Percentiles rank a stretch among this genome's conserved stretches.
These are phyloP conservation scores for Barnardius zonarius DNA, from an alignment of 2,113 vertebrate genomes.

Conservation along the genomic window DNA sequence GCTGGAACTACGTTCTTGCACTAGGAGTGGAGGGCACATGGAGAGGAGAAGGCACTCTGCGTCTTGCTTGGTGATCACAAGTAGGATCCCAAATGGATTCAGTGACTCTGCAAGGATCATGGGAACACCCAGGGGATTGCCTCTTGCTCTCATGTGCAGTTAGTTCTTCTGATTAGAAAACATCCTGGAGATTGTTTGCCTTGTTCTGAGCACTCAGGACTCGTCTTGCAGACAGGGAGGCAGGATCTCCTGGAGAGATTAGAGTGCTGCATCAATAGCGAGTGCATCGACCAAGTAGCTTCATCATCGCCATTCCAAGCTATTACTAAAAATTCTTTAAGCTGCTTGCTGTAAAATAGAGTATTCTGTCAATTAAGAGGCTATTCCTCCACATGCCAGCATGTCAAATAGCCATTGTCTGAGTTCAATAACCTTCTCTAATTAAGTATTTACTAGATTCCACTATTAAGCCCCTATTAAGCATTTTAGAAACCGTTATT, in stretches of 20 bases:
- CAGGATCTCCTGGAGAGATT: neutral
- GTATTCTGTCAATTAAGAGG: conserved; percentile 33
- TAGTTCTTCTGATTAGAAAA: fast-evolving
- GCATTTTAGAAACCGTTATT: conserved; percentile 56
- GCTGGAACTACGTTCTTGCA: fast-evolving
- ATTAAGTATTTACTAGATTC: conserved; percentile 67
- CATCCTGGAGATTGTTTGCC: neutral
- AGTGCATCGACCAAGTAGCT: neutral
- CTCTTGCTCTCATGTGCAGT: fast-evolving
- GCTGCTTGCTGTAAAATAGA: neutral
- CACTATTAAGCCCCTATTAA: conserved; percentile 54
- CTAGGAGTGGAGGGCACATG: neutral
- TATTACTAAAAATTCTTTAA: neutral
- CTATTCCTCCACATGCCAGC: conserved; percentile 14
- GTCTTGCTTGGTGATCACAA: fast-evolving
- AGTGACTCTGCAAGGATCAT: neutral
- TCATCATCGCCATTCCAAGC: neutral
- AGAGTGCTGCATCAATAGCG: neutral
- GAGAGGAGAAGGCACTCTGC: neutral
- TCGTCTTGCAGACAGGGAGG: neutral
- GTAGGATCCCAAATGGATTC: neutral
- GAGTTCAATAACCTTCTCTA: conserved; percentile 52
- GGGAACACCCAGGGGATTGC: neutral
- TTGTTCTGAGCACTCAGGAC: neutral
- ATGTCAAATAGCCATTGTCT: conserved; percentile 39